Conservation (phyloP, 2,797 vertebrate genomes). For the Heterohyrax brucei region DNA sequence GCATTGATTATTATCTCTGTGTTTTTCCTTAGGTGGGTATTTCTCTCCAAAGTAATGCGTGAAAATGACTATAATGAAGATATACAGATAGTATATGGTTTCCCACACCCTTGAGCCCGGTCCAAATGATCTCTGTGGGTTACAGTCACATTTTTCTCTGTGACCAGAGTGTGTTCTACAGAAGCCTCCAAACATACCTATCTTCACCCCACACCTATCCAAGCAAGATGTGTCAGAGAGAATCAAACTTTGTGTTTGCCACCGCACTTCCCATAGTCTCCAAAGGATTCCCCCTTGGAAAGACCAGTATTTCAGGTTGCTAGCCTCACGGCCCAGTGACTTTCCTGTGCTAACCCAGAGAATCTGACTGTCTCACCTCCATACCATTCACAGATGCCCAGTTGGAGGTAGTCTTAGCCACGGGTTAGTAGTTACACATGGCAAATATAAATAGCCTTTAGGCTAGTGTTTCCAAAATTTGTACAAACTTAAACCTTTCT, state of each 20-base stretch:
- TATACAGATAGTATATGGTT: not conserved
- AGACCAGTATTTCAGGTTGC: not conserved
- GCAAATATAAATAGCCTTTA: not conserved
- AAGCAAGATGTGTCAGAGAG: not conserved
- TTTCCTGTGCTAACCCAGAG: not conserved
- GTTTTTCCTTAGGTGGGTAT: not conserved
- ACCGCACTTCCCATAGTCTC: not conserved
- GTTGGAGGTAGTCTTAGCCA: not conserved
- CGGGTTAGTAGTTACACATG: not conserved
- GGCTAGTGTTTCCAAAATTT: not conserved
- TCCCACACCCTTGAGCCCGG: not conserved
- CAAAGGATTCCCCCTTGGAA: not conserved
- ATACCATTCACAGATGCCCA: not conserved
- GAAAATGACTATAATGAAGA: not conserved
- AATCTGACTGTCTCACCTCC: not conserved
- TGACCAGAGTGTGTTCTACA: not conserved
- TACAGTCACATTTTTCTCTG: not conserved
- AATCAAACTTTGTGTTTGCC: not conserved
- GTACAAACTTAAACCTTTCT: constrained; percentile 7
- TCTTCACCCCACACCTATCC: not conserved
- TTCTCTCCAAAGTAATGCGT: not conserved
- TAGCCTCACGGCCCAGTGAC: not conserved
- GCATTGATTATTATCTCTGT: not conserved
- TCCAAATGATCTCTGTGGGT: not conserved
- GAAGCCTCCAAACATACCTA: not conserved